Base-by-base conservation (phyloP, 2,797 vertebrate species). In the Tragelaphus eurycerus region DNA sequence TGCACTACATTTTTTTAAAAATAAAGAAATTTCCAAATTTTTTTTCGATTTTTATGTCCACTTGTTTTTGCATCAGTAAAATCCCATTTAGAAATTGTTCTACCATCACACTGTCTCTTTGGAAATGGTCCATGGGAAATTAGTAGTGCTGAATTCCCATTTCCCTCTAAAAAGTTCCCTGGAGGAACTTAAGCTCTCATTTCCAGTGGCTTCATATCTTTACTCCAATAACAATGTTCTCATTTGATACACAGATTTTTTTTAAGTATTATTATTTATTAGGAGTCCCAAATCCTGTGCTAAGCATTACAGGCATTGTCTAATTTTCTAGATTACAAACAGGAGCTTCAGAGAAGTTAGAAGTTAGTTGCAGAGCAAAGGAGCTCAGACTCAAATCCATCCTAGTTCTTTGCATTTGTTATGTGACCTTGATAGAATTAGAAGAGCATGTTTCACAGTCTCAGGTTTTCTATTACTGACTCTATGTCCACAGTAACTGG, bases 151-250 rank as follows among this genome's bases (percentile, higher is more conserved):
- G 74, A 95, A 93, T 54, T 93, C 23, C 55, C 38, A 82, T 12
- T 64, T 89, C 93, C 34, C 55, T 87, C 87, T 79, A 46, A 95
- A 96, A 90, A 82, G 60, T n/a, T 94, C 64, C 60, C 82, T 19
- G 91, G 60, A 87, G 50, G 17, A 31, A 74, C 27, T 3, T 29
- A 0, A 50, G 34, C 23, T 25, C 55, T 97, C 82, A 23, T 96
- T 95, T 98, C 74, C 84, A 90, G 34, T 29, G 60, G 23, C 29
- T n/a, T 95, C 95, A 54, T 23, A 89, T 6, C 31, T 95, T 81
- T 93, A 93, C 92, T 64, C 79, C 27, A 57, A 85, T n/a, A 91
- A 96, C 93, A 64, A 25, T 16, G 5, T 64, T 94, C 83, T 60
- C 34, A 17, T 55, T 38, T 6, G 79, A 79, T 16, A 4, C 16